Percentiles rank a stretch among this genome's conserved stretches.
These are phyloP conservation scores for Eublepharis macularius DNA, from an alignment of 2,113 vertebrate genomes.

Conservation along the genomic window DNA sequence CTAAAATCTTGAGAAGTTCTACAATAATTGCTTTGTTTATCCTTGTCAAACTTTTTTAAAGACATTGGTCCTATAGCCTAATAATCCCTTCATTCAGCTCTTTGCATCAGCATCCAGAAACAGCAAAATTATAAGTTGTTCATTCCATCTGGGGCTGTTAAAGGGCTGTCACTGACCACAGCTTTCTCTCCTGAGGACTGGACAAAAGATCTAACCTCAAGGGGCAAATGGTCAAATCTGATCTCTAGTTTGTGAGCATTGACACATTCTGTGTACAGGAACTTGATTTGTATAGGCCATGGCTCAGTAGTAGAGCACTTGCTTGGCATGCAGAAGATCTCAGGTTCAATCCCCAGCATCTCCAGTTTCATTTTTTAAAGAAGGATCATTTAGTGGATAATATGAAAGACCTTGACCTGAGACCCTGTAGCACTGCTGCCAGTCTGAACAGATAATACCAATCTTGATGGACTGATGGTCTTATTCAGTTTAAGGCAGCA, in stretches of 20 bases:
- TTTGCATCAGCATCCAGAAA: constrained; percentile 10
- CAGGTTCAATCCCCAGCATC: no score
- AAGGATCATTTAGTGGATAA: no score
- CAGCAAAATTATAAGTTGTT: constrained; percentile 14
- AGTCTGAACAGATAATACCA: no score
- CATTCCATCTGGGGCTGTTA: rapidly evolving
- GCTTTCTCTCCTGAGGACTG: background rate
- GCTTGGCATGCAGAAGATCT: no score
- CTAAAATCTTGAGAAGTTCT: background rate
- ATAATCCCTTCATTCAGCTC: constrained; percentile 15
- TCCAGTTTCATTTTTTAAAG: no score
- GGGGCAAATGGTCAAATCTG: background rate
- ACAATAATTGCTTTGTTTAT: background rate
- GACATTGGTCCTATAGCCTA: background rate
- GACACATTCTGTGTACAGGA: no score
- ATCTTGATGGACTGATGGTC: no score
- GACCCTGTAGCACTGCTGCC: no score
- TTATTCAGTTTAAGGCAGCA: no score
- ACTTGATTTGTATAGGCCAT: no score
- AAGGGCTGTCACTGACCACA: background rate
- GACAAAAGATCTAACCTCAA: background rate
- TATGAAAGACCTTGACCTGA: no score
- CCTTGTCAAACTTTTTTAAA: background rate
- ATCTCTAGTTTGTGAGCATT: background rate
- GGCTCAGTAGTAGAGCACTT: no score